Base-by-base conservation (phyloP, 35 echinoderm and acorn worm species). In the Patiria miniata region DNA sequence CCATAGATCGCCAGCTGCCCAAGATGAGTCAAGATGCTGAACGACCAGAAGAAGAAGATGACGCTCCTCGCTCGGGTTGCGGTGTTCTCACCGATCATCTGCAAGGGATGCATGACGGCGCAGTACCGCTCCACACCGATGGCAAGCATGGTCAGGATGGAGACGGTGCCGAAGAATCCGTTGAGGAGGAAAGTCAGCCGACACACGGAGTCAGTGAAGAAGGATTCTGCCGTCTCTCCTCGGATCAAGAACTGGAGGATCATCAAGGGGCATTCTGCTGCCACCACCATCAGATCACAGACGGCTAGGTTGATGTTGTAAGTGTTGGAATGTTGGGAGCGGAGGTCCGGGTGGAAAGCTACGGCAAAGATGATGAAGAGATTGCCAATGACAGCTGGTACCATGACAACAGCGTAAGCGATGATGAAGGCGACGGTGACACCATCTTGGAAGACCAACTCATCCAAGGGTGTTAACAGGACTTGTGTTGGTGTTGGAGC, bases 101-200 rank as follows among this genome's bases (percentile, higher is more conserved):
- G 83, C 1, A 97, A 26, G 17, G 95, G 95, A 39, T 97, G 88
- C 5, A 97, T 79, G 0, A 97, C 89, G 33, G 80, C 60, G 60
- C 88, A 94, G 52, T 90, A 97, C 21, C 95, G 78, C 47, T 97
- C 95, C 23, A 97, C 84, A 29, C 89, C 93, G 12, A 97, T 77
- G 5, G 92, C 91, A 0, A 97, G 42, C 29, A 93, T 85, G 1
- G 92, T 97, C 50, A 97, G 87, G 3, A 94, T 83, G 33, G 88
- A 93, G 0, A 80, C 86, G 7, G 95, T 91, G 8, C 91, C 95
- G 81, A 94, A 94, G 61, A 97, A 91, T 16, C 77, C 82, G 65
- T 84, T 91, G 56, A 97, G 65, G 44, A 94, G 94, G 37, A 91
- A 97, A 21, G 82, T 73, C 52, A 84, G 39, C 7, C 69, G 80